These are phyloP conservation scores for Mizuhopecten yessoensis DNA, from an alignment of 1,140 invertebrate genomes.

Conservation along the genomic window DNA sequence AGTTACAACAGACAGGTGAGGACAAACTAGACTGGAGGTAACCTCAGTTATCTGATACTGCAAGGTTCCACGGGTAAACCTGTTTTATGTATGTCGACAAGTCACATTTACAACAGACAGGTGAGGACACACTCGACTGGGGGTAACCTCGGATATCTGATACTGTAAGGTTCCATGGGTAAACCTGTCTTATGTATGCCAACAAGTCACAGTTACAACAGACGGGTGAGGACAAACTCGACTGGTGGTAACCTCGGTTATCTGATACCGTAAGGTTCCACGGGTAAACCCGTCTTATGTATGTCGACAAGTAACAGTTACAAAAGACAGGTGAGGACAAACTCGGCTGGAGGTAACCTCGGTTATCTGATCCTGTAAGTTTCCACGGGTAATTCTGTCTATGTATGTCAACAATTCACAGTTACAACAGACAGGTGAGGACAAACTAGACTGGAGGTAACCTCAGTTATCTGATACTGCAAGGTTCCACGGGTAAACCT, in stretches of 20 bases:
- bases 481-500: too few species aligned
- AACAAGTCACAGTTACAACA: slow-evolving; percentile 65
- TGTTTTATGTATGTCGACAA: too few species aligned
- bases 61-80: too few species aligned
- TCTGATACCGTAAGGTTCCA: not conserved
- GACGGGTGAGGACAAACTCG: slow-evolving; percentile 62
- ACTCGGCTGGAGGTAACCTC: slow-evolving; percentile 13
- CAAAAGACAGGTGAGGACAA: slow-evolving; percentile 43
- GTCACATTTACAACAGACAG: too few species aligned
- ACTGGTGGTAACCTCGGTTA: too few species aligned
- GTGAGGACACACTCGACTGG: too few species aligned
- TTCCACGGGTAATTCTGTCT: too few species aligned
- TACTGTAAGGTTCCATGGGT: too few species aligned
- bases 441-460: too few species aligned
- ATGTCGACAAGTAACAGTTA: slow-evolving; percentile 49
- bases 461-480: not conserved
- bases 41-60: not conserved
- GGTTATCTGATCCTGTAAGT: slow-evolving; percentile 64
- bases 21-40: not conserved
- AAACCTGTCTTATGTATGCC: too few species aligned
- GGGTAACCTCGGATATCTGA: not conserved
- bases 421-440: slow-evolving; percentile 66
- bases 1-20: slow-evolving; percentile 67
- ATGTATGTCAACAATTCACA: too few species aligned
- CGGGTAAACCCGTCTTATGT: not conserved